These are phyloP conservation scores for Pangasius mekongensis DNA, from an alignment of 2,797 vertebrate genomes.

Conservation along the genomic window DNA sequence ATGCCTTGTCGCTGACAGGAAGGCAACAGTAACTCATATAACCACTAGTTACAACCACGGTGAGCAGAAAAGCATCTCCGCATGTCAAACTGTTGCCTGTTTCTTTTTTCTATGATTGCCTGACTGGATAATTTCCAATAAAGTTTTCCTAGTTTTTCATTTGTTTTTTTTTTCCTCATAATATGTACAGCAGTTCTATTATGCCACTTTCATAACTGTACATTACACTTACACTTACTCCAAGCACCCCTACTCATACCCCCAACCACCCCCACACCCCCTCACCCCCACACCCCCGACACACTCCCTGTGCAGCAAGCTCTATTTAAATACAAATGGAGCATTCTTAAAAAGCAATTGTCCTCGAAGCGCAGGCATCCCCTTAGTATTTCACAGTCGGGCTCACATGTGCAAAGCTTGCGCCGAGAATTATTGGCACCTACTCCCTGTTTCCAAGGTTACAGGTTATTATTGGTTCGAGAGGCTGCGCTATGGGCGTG, in stretches of 20 bases:
- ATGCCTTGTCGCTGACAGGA: neutral
- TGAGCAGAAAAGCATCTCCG: neutral
- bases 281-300: neutral
- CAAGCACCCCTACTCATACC: constrained; percentile 26
- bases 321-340: constrained; percentile 61
- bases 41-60: neutral
- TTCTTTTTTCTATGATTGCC: neutral
- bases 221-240: constrained; percentile 32
- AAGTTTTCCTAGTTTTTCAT: neutral
- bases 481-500: constrained; percentile 48
- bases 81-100: neutral
- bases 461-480: constrained; percentile 63
- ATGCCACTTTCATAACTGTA: constrained; percentile 36
- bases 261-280: neutral
- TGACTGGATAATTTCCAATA: neutral
- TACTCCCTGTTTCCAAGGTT: constrained; percentile 62
- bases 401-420: constrained; percentile 58
- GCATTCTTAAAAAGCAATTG: constrained; percentile 64
- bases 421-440: constrained; percentile 60
- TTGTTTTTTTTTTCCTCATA: constrained; percentile 19
- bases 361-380: constrained; percentile 55
- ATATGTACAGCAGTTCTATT: constrained; percentile 12
- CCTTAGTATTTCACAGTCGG: constrained; percentile 61
- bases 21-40: neutral
- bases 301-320: constrained; percentile 37